These are phyloP conservation scores for Pycnomerus fuliginosus DNA, from an alignment of 2,888 invertebrate species.

Conservation along the genomic window DNA sequence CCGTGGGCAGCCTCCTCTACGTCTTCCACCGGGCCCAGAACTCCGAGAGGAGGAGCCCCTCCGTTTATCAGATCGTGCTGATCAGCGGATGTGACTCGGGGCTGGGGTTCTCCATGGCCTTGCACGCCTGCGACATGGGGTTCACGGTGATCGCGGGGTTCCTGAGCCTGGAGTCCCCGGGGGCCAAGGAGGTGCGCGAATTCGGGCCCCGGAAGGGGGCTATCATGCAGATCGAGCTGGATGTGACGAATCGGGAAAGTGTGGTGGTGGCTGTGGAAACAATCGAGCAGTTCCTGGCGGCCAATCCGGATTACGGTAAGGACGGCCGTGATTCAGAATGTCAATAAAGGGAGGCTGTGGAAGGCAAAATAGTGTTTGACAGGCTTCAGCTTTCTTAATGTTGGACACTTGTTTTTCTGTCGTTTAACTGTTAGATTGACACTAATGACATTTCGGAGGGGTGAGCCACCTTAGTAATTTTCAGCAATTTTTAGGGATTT, in stretches of 20 bases:
- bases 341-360: background rate
- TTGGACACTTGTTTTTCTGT: too few relatives aligned
- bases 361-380: too few relatives aligned
- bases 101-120: conserved; percentile 72
- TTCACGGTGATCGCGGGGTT: conserved; percentile 78
- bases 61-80: conserved; percentile 57
- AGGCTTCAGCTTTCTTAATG: too few relatives aligned
- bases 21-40: conserved; percentile 31
- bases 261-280: conserved; percentile 56
- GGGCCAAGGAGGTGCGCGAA: conserved; percentile 58
- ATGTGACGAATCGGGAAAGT: conserved; percentile 65
- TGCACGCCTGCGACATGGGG: conserved; percentile 62
- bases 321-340: conserved; percentile 15
- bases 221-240: conserved; percentile 60
- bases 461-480: too few relatives aligned
- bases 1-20: conserved; percentile 42
- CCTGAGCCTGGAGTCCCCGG: conserved; percentile 60
- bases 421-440: too few relatives aligned
- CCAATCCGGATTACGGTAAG: conserved; percentile 58
- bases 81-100: conserved; percentile 88
- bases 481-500: too few relatives aligned
- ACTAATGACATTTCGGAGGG: too few relatives aligned
- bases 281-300: conserved; percentile 53
- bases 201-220: conserved; percentile 43
- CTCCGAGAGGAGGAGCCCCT: conserved; percentile 30